phyloP scores from a whole-genome alignment of 2,888 invertebrate genomes.

The Aromia moschata region DNA sequence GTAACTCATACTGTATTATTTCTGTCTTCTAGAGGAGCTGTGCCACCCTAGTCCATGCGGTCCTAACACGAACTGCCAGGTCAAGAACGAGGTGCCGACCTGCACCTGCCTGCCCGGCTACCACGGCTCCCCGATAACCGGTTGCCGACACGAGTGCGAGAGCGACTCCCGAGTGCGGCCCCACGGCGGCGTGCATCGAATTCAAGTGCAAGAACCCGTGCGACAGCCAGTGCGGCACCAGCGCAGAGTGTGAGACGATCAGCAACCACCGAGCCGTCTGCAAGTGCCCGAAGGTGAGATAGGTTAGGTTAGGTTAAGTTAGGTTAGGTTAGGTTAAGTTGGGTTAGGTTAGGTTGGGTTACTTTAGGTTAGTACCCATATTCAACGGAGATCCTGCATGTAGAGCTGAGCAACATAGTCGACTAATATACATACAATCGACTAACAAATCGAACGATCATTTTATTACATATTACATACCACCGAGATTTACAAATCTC shows the following conservation, averaged over 20 bases:
- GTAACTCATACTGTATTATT: too few species aligned
- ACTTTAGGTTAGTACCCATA: too few species aligned
- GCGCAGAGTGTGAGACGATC: constrained; percentile 80
- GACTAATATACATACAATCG: too few species aligned
- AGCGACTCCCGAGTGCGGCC: constrained; percentile 77
- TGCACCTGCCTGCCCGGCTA: constrained; percentile 82
- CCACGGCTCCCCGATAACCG: constrained; percentile 78
- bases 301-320: too few species aligned
- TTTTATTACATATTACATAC: too few species aligned
- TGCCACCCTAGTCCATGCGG: constrained; percentile 88
- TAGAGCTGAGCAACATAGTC: too few species aligned
- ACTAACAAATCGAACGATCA: too few species aligned
- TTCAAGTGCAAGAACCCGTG: constrained; percentile 83
- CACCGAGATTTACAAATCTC: too few species aligned
- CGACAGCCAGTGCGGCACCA: constrained; percentile 74
- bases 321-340: too few species aligned
- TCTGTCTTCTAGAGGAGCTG: constrained; percentile 73
- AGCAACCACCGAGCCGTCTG: constrained; percentile 80
- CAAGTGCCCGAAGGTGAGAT: constrained; percentile 77
- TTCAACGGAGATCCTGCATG: too few species aligned
- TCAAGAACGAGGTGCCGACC: constrained; percentile 77
- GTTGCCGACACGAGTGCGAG: constrained; percentile 87
- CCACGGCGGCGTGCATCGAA: constrained; percentile 75
- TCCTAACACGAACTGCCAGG: constrained; percentile 81
- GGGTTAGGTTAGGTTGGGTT: too few species aligned